Evolutionary conservation across 2,113 vertebrate species (phyloP), one percentile per base, ranked within the genome.

Genomic region (Pipra filicauda): DNA sequence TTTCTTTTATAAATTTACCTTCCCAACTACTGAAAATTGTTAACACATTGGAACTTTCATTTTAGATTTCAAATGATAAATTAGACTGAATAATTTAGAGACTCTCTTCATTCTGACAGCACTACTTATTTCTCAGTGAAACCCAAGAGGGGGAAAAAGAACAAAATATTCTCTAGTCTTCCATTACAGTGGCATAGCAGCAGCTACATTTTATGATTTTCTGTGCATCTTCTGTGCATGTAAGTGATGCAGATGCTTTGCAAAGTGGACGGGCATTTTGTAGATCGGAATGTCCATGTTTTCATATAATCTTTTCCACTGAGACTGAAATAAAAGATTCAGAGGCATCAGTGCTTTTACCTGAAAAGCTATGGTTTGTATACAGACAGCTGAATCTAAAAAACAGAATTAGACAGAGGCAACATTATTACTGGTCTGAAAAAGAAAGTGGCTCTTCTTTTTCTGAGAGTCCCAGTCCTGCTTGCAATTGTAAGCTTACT

Each of bases 231-330:
- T 64, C 37, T 65, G 16, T 58, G 20, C 58, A 20, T 24, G 2
- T 44, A 76, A 93, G 28, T 46, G 37, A 70, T 76, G 28, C 49
- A 90, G 54, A 33, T 70, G 30, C n/a, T 94, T 91, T 82, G 39
- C 44, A 85, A 83, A 76, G 31, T 37, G 58, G 64, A 65, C 46
- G 33, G 15, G 55, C 46, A 49, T 89, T 91, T 62, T 10, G 9
- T n/a, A 52, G 37, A n/a, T 31, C 1, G 2, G 35, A 72, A 66
- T 0, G 0, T 52, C 27, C 15, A 12, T 3, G 1, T 83, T 88
- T 87, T 89, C 39, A 28, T 12, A 16, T 28, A 52, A 51, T 66
- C 16, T 88, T 75, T 89, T 70, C n/a, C 49, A 16, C 59, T 65
- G 26, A 54, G 31, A 48, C 66, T 20, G 39, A 69, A 61, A 31